A percentile compares a stretch with the other conserved stretches of the same genome.
These are phyloP conservation scores for Ptilonorhynchus violaceus DNA, from an alignment of 2,113 vertebrate genomes.

Conservation along the genomic window DNA sequence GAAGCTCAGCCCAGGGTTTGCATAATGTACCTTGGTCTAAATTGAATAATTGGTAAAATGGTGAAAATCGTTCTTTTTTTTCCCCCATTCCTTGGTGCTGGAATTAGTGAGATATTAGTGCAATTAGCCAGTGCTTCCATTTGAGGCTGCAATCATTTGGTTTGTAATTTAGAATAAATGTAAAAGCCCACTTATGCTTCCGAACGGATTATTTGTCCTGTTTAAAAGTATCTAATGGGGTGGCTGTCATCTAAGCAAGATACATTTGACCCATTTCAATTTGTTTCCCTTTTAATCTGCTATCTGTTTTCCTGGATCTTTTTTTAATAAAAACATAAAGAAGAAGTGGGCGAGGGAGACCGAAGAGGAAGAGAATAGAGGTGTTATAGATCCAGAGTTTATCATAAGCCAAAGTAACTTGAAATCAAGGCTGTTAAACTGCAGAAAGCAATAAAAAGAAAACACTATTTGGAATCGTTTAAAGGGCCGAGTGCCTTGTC, in stretches of 20 bases:
- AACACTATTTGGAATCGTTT: conserved; percentile 65
- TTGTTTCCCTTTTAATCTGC: conserved; percentile 68
- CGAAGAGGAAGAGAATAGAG: conserved; percentile 14
- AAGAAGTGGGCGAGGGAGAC: neutral
- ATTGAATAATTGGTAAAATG: conserved; percentile 52
- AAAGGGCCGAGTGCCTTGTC: conserved; percentile 59
- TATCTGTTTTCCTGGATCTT: conserved; percentile 35
- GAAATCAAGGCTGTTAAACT: conserved; percentile 56
- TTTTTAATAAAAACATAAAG: conserved; percentile 61
- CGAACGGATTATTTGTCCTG: conserved; percentile 68
- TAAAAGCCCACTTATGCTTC: conserved; percentile 64
- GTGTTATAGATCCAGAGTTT: conserved; percentile 58
- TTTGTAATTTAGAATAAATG: conserved; percentile 72
- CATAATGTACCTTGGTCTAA: conserved; percentile 49
- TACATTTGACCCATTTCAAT: conserved; percentile 63
- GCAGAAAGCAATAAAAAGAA: conserved; percentile 69
- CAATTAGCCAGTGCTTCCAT: conserved; percentile 71
- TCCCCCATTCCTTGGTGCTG: conserved; percentile 27
- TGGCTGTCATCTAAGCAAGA: conserved; percentile 62
- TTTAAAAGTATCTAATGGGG: conserved; percentile 66
- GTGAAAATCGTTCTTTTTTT: conserved; percentile 32
- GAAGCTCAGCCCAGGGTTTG: conserved; percentile 11
- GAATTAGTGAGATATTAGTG: conserved; percentile 73
- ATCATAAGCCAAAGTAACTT: conserved; percentile 66
- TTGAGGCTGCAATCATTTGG: conserved; percentile 66